Base-by-base conservation (phyloP, 2,797 vertebrate species). In the Decapterus maruadsi region DNA sequence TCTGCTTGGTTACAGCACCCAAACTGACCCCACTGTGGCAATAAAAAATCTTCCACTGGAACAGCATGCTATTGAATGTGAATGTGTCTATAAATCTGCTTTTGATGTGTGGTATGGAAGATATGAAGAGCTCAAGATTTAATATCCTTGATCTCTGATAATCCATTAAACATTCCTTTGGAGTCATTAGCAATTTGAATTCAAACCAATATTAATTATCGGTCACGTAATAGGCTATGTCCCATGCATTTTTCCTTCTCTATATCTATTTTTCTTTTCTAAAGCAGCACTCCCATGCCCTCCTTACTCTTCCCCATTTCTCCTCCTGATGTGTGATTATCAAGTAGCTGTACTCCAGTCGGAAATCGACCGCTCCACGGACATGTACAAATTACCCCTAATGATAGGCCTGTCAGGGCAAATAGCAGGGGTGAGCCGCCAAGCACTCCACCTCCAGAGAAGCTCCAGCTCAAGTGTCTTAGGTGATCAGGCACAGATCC, bases 361-460 rank as follows among this genome's bases (percentile, higher is more conserved):
- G 87, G 88, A 93, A 94, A 93, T 92, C 75, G 83, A 79, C 82
- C 76, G 19, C 80, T 89, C 77, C 48, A 62, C 54, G 65, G 80
- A 86, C 93, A 90, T 90, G 91, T 92, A 92, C 91, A 93, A 94
- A 95, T 95, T 93, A 91, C 85, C 80, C 67, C 70, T 92, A 94
- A 94, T 95, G 91, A 94, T 90, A 80, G 73, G 69, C 83, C 90
- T 94, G 93, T 94, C 93, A 91, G 89, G 73, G 81, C 69, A 92
- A 94, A 92, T 92, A 83, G 86, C 74, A 83, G 85, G 81, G 85
- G 54, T 71, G 87, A 87, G 78, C 62, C 42, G 40, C 89, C 68
- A 51, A 79, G 85, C 68, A 20, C 62, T 57, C 81, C 84, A 80
- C 87, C 86, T 91, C 81, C 87, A 80, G 81, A 84, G 80, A 81